Conservation (phyloP, 2,113 vertebrate species). For the Callorhinus ursinus region DNA sequence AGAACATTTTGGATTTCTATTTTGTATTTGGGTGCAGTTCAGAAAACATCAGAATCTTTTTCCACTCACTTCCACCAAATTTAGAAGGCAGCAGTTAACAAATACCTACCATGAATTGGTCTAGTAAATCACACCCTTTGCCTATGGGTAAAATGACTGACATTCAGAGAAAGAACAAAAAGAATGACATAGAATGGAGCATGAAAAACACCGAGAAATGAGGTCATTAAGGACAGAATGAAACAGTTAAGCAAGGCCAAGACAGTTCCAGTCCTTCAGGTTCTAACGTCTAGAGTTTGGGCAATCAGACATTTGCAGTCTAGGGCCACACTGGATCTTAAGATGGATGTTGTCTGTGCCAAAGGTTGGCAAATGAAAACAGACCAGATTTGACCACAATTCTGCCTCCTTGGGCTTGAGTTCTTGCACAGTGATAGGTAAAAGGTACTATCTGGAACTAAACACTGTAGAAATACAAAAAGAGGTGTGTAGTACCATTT, state of each 20-base stretch:
- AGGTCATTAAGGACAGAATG: background rate
- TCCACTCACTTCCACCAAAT: background rate
- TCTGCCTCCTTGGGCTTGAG: background rate
- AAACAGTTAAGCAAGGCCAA: background rate
- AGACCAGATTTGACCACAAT: background rate
- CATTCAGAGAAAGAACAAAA: background rate
- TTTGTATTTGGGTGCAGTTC: background rate
- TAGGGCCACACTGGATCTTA: no score
- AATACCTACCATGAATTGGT: background rate
- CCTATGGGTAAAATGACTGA: background rate
- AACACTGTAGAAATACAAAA: background rate
- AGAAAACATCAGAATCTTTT: background rate
- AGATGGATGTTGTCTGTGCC: background rate
- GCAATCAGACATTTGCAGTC: background rate
- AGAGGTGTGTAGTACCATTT: background rate
- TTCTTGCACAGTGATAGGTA: background rate
- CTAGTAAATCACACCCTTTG: background rate
- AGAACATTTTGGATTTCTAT: background rate
- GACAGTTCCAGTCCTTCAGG: background rate
- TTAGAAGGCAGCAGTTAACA: background rate
- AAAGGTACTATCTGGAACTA: background rate
- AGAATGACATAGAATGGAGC: background rate
- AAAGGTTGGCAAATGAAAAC: background rate
- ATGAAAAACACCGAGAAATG: background rate
- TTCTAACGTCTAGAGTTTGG: background rate